These are phyloP conservation scores for Actinia tenebrosa DNA, from an alignment of 64 coral and sea anemone species.

Conservation along the genomic window DNA sequence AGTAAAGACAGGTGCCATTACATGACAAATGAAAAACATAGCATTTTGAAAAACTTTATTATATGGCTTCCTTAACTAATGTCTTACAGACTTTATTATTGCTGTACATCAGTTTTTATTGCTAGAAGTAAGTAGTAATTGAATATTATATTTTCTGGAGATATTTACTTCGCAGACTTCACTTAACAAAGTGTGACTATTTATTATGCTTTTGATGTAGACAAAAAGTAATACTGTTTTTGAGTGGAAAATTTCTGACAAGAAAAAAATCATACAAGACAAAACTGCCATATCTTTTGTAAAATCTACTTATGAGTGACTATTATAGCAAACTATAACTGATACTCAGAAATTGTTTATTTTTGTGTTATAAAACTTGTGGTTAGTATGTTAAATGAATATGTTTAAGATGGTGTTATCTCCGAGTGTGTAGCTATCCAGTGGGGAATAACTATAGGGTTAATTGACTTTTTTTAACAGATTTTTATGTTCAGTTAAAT, in stretches of 20 bases:
- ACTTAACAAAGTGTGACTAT: not conserved
- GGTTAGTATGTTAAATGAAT: not conserved
- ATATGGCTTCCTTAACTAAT: not conserved
- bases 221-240: not conserved
- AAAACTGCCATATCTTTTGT: too few relatives aligned
- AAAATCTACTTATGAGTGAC: not conserved
- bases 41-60: not conserved
- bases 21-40: not conserved
- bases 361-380: not conserved
- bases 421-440: not conserved
- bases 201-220: not conserved
- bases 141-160: too few relatives aligned
- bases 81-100: not conserved
- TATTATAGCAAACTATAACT: not conserved
- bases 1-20: not conserved
- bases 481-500: not conserved
- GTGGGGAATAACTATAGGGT: not conserved
- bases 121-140: not conserved
- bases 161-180: too few relatives aligned
- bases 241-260: too few relatives aligned
- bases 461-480: not conserved
- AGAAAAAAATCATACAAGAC: too few relatives aligned
- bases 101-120: not conserved
- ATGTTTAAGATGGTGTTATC: not conserved
- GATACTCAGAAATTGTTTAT: not conserved